Evolutionary conservation across 53 echinoderm and acorn worm species (phyloP).

Genomic region (Patiria pectinifera): DNA sequence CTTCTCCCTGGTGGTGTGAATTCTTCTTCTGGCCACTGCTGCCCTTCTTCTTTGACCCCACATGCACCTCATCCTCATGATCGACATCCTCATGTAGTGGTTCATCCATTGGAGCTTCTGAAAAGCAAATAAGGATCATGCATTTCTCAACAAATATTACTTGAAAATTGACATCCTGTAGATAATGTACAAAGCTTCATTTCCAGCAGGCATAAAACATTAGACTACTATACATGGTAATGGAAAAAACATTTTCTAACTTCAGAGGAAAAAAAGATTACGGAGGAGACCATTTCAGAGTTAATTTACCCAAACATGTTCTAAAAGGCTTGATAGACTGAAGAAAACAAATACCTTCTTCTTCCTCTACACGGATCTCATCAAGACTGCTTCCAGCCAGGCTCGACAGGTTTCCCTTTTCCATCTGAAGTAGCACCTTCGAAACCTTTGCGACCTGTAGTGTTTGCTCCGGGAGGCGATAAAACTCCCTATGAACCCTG

Average conservation of each 20-base stretch:
- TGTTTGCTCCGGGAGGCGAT: conserved; percentile 74
- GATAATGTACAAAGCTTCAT: neutral
- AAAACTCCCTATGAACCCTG: conserved; percentile 73
- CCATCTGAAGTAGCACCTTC: conserved; percentile 75
- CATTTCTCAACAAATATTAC: too few species aligned
- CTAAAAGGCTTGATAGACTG: neutral
- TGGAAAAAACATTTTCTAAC: neutral
- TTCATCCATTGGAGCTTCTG: conserved; percentile 26
- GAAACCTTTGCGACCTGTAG: conserved; percentile 83
- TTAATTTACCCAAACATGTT: neutral
- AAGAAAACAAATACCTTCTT: conserved; percentile 62
- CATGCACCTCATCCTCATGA: neutral
- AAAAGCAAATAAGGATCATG: neutral
- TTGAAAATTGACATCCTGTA: neutral
- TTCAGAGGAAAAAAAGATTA: neutral
- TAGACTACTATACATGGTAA: neutral
- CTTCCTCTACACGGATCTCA: conserved; percentile 73
- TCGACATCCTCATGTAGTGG: conserved; percentile 9
- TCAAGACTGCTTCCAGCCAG: conserved; percentile 75
- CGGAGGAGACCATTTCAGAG: too few species aligned
- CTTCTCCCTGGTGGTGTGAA: neutral
- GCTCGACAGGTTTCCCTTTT: conserved; percentile 65
- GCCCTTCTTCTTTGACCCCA: neutral
- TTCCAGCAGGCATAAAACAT: neutral
- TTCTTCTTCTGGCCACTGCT: neutral